Evolutionary conservation across 2,797 vertebrate genomes (phyloP), one percentile per base, ranked within the genome.

Genomic region (Allobates femoralis): DNA sequence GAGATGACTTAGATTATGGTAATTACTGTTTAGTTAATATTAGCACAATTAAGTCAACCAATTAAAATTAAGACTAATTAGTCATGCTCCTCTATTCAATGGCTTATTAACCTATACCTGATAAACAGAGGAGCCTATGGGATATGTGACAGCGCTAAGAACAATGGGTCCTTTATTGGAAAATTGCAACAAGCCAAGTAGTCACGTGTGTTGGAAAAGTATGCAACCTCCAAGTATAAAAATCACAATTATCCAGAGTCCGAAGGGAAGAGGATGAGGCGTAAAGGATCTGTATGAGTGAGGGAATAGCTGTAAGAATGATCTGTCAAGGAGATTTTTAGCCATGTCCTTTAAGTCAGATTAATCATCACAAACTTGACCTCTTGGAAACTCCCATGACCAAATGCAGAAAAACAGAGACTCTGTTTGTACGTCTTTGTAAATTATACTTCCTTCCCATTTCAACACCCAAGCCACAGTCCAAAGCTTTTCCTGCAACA

Each of bases 371-470:
- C 87, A 81, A 85, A 85, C 78, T 77, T 88, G 87, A 85, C 87
- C 87, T 78, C 60, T 81, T 67, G 60, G 85, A 88, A 88, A 88
- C 87, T 85, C 87, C 87, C 87, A 88, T 78, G 78, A 79, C 80
- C 58, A 28, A 87, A 56, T 3, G 51, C 60, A 77, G 74, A 75
- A 77, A 79, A 79, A 83, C 56, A 81, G 71, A 84, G 81, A 85
- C 76, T 79, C 26, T 82, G 78, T 85, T 77, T 81, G 74, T 79
- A 37, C 34, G 64, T 69, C 75, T 89, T 82, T 80, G 76, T 85
- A 87, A 81, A 84, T 87, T 85, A 82, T 86, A 85, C 82, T 89
- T 89, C 88, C 79, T 87, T 77, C 78, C 79, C 74, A 84, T 85
- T 82, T 87, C 86, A 85, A 87, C 86, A 85, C 83, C 37, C 74